Evolutionary conservation across 2,888 invertebrate species (phyloP).

Genomic region (Thereva nobilitata): DNA sequence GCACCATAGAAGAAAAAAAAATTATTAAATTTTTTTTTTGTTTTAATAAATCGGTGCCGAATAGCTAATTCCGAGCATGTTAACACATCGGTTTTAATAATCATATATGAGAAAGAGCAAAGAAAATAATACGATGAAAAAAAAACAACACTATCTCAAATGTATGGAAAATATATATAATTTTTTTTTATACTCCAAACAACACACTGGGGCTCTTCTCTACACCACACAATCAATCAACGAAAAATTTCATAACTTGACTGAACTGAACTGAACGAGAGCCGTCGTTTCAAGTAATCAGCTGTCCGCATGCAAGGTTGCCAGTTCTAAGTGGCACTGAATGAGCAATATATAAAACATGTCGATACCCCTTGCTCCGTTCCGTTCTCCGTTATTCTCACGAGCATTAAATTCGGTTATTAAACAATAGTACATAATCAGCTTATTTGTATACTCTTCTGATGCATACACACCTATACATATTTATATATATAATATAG

Average conservation of each 20-base stretch:
- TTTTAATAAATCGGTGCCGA: too few relatives aligned
- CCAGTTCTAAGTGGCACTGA: constrained; percentile 31
- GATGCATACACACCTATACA: background rate
- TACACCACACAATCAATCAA: constrained; percentile 29
- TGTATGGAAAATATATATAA: constrained; percentile 9
- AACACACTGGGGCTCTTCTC: constrained; percentile 4
- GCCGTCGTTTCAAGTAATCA: constrained; percentile 18
- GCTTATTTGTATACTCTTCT: constrained; percentile 22
- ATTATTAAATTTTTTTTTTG: too few relatives aligned
- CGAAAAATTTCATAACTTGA: constrained; percentile 29
- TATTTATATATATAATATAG: constrained; percentile 12
- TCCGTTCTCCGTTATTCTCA: constrained; percentile 27
- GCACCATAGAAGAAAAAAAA: too few relatives aligned
- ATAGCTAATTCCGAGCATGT: too few relatives aligned
- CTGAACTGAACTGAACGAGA: constrained; percentile 1
- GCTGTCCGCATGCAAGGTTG: constrained; percentile 37
- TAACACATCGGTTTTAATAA: too few relatives aligned
- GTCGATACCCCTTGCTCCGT: constrained; percentile 3
- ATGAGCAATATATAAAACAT: constrained; percentile 29
- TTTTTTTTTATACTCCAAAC: background rate
- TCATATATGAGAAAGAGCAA: too few relatives aligned
- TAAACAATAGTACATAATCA: constrained; percentile 33
- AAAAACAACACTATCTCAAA: too few relatives aligned
- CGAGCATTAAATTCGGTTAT: constrained; percentile 30
- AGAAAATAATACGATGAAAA: too few relatives aligned